phyloP scores from a whole-genome alignment of 2,888 invertebrate genomes.

The Eurytoma californica region DNA sequence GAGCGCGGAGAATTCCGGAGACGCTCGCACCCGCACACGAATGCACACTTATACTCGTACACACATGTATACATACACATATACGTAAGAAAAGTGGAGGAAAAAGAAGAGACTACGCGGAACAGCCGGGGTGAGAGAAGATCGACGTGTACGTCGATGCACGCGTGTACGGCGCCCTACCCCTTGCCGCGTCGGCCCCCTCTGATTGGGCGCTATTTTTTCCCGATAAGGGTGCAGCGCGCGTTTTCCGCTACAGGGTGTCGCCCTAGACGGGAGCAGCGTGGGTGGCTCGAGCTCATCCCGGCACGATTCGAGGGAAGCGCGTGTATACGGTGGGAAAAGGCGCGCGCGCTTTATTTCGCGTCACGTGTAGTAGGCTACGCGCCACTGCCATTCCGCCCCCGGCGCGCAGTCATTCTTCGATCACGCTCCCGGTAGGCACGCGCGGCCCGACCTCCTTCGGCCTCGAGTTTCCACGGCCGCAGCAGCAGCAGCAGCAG shows the following conservation, averaged over 20 bases:
- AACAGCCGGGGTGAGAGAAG: conserved; percentile 3
- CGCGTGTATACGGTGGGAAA: too few relatives aligned
- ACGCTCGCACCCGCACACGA: conserved; percentile 52
- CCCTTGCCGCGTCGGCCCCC: conserved; percentile 50
- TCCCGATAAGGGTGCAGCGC: conserved; percentile 68
- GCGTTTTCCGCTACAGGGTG: conserved; percentile 36
- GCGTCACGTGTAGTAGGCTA: conserved; percentile 30
- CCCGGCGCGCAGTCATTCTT: conserved; percentile 23
- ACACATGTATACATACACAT: too few relatives aligned
- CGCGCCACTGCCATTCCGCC: neutral
- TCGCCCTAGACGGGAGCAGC: conserved; percentile 13
- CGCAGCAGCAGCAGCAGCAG: neutral
- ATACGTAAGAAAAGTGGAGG: neutral
- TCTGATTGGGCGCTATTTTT: conserved; percentile 73
- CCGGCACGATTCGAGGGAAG: neutral
- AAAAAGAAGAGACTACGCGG: conserved; percentile 40
- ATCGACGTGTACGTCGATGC: conserved; percentile 15
- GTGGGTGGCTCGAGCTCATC: neutral
- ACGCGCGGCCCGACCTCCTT: neutral
- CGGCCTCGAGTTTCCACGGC: neutral
- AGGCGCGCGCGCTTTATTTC: conserved; percentile 20
- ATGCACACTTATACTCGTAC: too few relatives aligned
- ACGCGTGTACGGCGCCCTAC: conserved; percentile 20
- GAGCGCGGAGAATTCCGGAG: conserved; percentile 69
- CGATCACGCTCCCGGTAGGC: neutral